Conservation (phyloP, 2,113 vertebrate genomes). For the Neolamprologus ventralis region DNA sequence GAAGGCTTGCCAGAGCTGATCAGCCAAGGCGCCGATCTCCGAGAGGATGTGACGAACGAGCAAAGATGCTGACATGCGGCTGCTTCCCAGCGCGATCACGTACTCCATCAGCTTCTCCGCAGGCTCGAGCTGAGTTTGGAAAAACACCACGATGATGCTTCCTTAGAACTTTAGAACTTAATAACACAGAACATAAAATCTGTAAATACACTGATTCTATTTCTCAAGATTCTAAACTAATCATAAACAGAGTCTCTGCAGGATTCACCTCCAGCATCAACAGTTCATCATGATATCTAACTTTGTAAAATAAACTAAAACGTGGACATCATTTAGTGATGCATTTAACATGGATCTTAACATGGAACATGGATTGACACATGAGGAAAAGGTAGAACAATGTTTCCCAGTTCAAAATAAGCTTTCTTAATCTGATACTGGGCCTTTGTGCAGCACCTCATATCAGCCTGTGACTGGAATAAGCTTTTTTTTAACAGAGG, state of each 20-base stretch:
- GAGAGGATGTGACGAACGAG: slow-evolving; percentile 73
- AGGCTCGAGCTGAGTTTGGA: slow-evolving; percentile 67
- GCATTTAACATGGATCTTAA: background rate
- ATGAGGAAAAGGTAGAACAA: background rate
- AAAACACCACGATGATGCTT: background rate
- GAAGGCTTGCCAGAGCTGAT: slow-evolving; percentile 63
- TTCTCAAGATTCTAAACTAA: background rate
- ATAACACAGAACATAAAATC: background rate
- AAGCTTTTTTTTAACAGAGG: background rate
- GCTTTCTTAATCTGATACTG: background rate
- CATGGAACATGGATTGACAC: background rate
- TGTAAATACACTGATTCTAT: background rate
- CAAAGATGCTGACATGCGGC: slow-evolving; percentile 64
- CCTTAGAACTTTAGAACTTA: background rate
- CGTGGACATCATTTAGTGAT: background rate
- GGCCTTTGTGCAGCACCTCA: background rate
- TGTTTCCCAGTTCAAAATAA: background rate
- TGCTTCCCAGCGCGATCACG: slow-evolving; percentile 73
- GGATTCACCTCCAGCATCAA: background rate
- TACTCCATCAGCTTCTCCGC: slow-evolving; percentile 63
- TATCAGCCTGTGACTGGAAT: background rate
- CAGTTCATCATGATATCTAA: background rate
- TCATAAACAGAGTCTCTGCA: background rate
- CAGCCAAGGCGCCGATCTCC: slow-evolving; percentile 69
- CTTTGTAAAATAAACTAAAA: background rate